Conservation (phyloP, 2,888 invertebrate genomes). For the Cantharis rufa region DNA sequence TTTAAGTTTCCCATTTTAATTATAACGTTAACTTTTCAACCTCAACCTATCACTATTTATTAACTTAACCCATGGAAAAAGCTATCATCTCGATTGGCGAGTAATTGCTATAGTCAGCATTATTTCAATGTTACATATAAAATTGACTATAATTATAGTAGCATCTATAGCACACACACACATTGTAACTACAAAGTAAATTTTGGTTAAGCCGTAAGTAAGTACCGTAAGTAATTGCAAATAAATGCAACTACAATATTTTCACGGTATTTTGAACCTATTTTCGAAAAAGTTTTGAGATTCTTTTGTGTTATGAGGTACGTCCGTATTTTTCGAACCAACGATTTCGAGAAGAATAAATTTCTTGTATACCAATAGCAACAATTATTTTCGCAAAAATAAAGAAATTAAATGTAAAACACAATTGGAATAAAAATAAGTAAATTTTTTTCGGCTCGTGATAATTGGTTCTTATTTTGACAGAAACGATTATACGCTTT, state of each 20-base stretch:
- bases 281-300: background rate
- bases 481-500: constrained; percentile 21
- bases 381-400: background rate
- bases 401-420: background rate
- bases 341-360: background rate
- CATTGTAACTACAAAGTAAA: background rate
- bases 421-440: background rate
- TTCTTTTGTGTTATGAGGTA: background rate
- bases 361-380: background rate
- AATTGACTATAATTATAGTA: background rate
- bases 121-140: background rate
- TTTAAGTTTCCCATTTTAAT: background rate
- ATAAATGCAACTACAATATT: background rate
- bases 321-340: background rate
- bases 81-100: background rate
- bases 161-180: background rate
- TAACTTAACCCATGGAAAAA: background rate
- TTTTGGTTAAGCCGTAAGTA: background rate
- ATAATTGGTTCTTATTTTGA: constrained; percentile 21
- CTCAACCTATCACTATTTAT: background rate
- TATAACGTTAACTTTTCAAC: background rate
- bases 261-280: background rate
- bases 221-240: background rate
- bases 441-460: constrained; percentile 9
- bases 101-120: background rate